A percentile compares a stretch with the other conserved stretches of the same genome.
Evolutionary conservation across 1,140 invertebrate genomes (phyloP).

Genomic region (Homalodisca vitripennis): DNA sequence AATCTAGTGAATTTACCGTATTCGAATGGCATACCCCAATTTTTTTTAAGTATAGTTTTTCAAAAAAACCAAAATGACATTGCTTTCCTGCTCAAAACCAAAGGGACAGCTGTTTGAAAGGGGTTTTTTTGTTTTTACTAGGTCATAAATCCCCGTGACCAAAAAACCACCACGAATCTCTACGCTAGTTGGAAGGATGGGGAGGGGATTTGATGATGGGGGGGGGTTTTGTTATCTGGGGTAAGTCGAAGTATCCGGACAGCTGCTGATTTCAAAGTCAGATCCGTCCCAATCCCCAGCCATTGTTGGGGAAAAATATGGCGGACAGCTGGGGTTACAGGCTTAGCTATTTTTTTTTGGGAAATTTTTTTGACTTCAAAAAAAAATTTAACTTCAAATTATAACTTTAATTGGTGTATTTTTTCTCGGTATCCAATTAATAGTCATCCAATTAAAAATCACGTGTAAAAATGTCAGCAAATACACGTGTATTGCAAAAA

Average conservation of each 20-base stretch:
- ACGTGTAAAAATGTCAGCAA: too few species aligned
- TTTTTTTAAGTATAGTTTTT: too few species aligned
- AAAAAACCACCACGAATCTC: conserved; percentile 13
- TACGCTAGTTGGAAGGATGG: too few species aligned
- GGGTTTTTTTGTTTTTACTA: neutral
- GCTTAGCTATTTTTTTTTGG: neutral
- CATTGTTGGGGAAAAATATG: neutral
- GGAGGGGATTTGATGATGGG: neutral
- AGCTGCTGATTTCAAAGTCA: neutral
- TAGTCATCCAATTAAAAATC: too few species aligned
- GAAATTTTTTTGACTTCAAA: neutral
- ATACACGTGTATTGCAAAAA: too few species aligned
- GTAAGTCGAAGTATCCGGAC: neutral
- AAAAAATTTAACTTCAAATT: neutral
- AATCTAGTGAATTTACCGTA: too few species aligned
- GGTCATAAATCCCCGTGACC: neutral
- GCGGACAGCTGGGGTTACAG: neutral
- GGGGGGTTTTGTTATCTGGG: neutral
- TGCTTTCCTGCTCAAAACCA: too few species aligned
- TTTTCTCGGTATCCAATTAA: too few species aligned
- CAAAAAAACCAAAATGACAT: too few species aligned
- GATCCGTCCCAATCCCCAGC: neutral
- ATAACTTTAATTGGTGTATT: too few species aligned
- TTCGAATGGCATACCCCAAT: too few species aligned
- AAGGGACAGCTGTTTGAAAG: neutral